Evolutionary conservation across 2,113 vertebrate species (phyloP).

Genomic region (Etheostoma spectabile): DNA sequence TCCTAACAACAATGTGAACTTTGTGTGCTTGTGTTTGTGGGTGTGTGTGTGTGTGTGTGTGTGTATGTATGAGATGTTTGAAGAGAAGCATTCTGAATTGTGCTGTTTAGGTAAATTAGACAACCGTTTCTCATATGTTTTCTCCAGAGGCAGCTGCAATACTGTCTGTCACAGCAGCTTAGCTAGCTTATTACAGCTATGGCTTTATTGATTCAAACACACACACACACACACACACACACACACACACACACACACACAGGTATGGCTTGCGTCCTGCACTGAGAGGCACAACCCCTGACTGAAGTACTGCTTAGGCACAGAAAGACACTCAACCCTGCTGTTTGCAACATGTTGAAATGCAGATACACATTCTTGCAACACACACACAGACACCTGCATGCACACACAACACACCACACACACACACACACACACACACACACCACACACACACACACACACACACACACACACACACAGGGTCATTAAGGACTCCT

Average conservation of each 20-base stretch:
- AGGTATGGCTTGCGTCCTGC: not conserved
- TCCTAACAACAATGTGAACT: too few species aligned
- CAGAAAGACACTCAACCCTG: conserved; percentile 3
- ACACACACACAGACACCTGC: not conserved
- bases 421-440: conserved; percentile 29
- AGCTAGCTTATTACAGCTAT: conserved; percentile 73
- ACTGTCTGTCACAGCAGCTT: conserved; percentile 74
- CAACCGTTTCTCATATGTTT: conserved; percentile 59
- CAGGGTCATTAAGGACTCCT: conserved; percentile 77
- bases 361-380: conserved; percentile 32
- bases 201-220: conserved; percentile 73
- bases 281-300: conserved; percentile 44
- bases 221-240: conserved; percentile 26
- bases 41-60: not conserved
- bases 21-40: too few species aligned
- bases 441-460: conserved; percentile 38
- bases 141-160: conserved; percentile 66
- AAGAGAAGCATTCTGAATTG: conserved; percentile 57
- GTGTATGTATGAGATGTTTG: not conserved
- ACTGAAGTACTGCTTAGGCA: conserved; percentile 32
- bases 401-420: conserved; percentile 18
- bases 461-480: conserved; percentile 44
- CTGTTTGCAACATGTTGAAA: conserved; percentile 26
- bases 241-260: conserved; percentile 20
- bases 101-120: conserved; percentile 72